Percentiles rank a stretch among this genome's conserved stretches.
Evolutionary conservation across 2,797 vertebrate species (phyloP).

Genomic region (Crocidura indochinensis): DNA sequence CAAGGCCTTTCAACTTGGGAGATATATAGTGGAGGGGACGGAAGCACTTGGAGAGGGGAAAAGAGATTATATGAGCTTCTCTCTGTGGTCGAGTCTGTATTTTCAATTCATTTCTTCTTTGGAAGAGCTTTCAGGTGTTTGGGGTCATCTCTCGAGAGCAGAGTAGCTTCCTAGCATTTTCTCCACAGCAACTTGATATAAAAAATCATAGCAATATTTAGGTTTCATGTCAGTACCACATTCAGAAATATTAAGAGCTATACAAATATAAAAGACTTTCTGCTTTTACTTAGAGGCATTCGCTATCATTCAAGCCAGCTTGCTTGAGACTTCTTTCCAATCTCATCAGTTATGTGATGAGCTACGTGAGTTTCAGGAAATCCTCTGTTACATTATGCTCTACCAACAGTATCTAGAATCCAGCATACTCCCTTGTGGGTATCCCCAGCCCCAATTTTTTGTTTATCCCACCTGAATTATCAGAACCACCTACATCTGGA

Average conservation of each 20-base stretch:
- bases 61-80: slow-evolving; percentile 16
- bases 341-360: neutral
- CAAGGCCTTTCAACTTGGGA: slow-evolving; percentile 62
- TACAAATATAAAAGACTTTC: slow-evolving; percentile 2
- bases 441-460: too few relatives aligned
- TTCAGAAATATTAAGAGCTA: slow-evolving; percentile 33
- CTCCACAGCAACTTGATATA: slow-evolving; percentile 33
- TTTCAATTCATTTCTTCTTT: slow-evolving; percentile 46
- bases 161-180: slow-evolving; percentile 15
- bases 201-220: neutral
- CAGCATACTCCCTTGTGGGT: neutral
- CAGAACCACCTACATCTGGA: too few relatives aligned
- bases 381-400: neutral
- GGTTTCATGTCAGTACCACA: slow-evolving; percentile 54
- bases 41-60: slow-evolving; percentile 56
- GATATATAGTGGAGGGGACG: slow-evolving; percentile 31
- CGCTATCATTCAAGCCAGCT: neutral
- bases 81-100: slow-evolving; percentile 17
- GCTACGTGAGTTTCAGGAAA: too few relatives aligned
- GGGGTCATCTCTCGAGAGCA: slow-evolving; percentile 34
- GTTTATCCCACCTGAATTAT: too few relatives aligned
- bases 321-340: slow-evolving; percentile 44
- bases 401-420: slow-evolving; percentile 27
- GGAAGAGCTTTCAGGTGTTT: neutral
- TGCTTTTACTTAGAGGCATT: neutral